Percentiles rank a stretch among this genome's conserved stretches.
Conservation (phyloP, 2,797 vertebrate species). For the Pithecia hirsuta region DNA sequence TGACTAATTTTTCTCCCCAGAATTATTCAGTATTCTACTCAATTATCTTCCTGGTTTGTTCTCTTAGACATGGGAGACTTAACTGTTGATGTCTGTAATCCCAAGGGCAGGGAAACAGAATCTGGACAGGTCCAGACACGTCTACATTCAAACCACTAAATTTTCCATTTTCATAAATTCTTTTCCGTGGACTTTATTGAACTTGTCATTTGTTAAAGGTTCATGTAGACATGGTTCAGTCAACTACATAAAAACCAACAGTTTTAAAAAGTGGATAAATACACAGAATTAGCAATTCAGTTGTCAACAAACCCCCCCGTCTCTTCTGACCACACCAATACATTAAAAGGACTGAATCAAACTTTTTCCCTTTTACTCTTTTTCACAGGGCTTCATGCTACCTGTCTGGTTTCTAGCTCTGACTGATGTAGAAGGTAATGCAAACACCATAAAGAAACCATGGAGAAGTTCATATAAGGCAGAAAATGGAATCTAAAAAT, state of each 20-base stretch:
- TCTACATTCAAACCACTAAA: not conserved
- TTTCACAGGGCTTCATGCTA: not conserved
- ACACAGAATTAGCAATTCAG: not conserved
- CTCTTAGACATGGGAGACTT: not conserved
- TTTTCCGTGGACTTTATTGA: not conserved
- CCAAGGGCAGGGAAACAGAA: not conserved
- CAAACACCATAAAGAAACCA: not conserved
- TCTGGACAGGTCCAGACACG: not conserved
- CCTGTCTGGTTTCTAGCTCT: not conserved
- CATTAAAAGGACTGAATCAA: not conserved
- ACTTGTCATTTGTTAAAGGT: not conserved
- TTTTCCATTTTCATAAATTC: not conserved
- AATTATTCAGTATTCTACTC: constrained; percentile 32
- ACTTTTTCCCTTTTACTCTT: not conserved
- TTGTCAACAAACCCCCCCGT: not conserved
- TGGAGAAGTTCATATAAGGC: not conserved
- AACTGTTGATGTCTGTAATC: not conserved
- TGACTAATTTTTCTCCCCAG: not conserved
- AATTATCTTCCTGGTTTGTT: not conserved
- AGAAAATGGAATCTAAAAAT: not conserved
- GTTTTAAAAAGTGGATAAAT: not conserved
- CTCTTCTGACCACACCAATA: not conserved
- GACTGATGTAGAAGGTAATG: not conserved
- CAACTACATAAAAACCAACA: not conserved
- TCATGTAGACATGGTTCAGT: not conserved